Base-by-base conservation (phyloP, 2,113 vertebrate species). In the Campylomormyrus tamandua region DNA sequence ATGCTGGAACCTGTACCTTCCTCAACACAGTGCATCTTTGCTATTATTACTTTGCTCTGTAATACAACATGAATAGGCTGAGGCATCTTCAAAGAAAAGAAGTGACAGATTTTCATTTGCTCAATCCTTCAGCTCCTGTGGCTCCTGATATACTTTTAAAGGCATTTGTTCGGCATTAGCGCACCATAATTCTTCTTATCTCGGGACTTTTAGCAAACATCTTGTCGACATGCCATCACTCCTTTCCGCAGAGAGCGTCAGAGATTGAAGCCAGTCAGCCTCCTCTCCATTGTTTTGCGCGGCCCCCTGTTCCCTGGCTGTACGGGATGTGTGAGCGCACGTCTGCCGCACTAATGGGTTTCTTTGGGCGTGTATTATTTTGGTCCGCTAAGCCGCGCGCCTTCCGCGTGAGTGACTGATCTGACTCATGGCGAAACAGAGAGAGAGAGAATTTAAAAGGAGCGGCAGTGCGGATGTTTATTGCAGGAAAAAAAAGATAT, bases 331-430 rank as follows among this genome's bases (percentile, higher is more conserved):
- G 74, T 93, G 92, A 92, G 92, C 93, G 91, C 92, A 94, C 94
- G 94, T 95, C 94, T 95, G 93, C 90, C 90, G 90, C 93, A 93
- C 93, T 96, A 95, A 96, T 95, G 94, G 94, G 92, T 96, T 95
- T 96, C 94, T 95, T 91, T 90, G 94, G 94, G 92, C 91, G 93
- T 93, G 94, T 95, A 94, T 95, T 96, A 96, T 95, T 96, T 96
- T 95, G 94, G 92, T 94, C 94, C 95, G 95, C 95, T 95, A 96
- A 96, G 95, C 96, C 93, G 94, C 93, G 92, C 94, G 91, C 94
- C 95, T 95, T 95, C 95, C 96, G 94, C 94, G 94, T 96, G 94
- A 96, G 92, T 94, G 95, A 95, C 94, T 95, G 93, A 93, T 94
- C 94, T 94, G 94, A 96, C 94, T 96, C 94, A 94, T 92, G 93